A percentile compares a stretch with the other conserved stretches of the same genome.
phyloP scores from a whole-genome alignment of 1,140 invertebrate species.

The Drosophila ogumai region DNA sequence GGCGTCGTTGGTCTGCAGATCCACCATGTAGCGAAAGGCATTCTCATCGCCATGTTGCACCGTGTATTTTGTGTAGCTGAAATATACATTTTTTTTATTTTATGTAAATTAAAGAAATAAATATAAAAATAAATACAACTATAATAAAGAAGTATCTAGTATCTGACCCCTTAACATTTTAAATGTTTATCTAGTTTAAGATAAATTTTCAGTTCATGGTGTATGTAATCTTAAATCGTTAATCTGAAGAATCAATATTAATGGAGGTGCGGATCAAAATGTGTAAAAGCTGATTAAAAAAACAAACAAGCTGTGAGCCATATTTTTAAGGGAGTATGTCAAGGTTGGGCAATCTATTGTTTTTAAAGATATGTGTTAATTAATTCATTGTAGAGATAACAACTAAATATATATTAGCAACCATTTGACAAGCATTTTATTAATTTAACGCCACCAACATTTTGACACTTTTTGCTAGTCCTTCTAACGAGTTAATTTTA shows the following conservation, averaged over 20 bases:
- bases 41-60: constrained; percentile 64
- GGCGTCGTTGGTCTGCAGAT: constrained; percentile 65
- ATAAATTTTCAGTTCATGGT: not conserved
- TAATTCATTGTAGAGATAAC: constrained; percentile 30
- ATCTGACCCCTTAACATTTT: not conserved
- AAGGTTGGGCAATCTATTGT: constrained; percentile 29
- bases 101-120: not conserved
- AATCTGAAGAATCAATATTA: constrained; percentile 9
- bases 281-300: not conserved
- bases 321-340: constrained; percentile 27
- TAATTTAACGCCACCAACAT: constrained; percentile 19
- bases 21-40: constrained; percentile 70
- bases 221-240: not conserved
- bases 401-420: constrained; percentile 16
- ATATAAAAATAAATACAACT: not conserved
- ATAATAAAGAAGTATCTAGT: not conserved
- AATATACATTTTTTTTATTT: not conserved
- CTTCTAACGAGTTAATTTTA: constrained; percentile 5
- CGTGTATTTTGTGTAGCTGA: constrained; percentile 73
- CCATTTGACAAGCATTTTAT: constrained; percentile 22
- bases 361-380: constrained; percentile 30
- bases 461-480: constrained; percentile 2
- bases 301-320: constrained; percentile 12
- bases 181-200: not conserved
- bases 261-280: not conserved